Evolutionary conservation across 2,797 vertebrate genomes (phyloP).

Genomic region (Phalanger gymnotis): DNA sequence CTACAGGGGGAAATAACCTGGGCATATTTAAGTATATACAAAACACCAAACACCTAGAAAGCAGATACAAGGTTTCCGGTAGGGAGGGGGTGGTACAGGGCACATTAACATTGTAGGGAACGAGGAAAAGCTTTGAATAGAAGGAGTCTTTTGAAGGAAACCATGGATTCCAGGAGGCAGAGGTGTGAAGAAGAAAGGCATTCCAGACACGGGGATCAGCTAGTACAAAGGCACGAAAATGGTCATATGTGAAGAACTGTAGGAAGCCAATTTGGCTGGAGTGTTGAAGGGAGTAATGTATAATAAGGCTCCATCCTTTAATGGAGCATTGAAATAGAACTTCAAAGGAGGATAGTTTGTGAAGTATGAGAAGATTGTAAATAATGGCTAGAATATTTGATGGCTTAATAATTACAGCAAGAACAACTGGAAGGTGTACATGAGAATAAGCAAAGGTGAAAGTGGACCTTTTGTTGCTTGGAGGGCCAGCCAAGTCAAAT

Average conservation of each 20-base stretch:
- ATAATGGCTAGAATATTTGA: neutral
- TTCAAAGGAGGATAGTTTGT: neutral
- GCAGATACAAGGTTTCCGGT: neutral
- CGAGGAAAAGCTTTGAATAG: neutral
- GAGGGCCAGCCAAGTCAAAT: neutral
- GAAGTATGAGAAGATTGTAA: neutral
- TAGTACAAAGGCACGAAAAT: neutral
- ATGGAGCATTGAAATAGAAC: neutral
- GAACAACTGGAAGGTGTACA: neutral
- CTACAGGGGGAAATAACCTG: neutral
- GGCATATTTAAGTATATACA: neutral
- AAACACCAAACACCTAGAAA: neutral
- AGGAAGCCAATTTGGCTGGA: neutral
- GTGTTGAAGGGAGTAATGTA: neutral
- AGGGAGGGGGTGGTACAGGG: neutral
- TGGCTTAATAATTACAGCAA: neutral
- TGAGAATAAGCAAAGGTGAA: neutral
- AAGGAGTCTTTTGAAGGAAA: neutral
- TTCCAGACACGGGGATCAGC: neutral
- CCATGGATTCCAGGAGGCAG: neutral
- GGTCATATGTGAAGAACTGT: neutral
- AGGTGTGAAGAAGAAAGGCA: neutral
- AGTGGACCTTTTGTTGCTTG: neutral
- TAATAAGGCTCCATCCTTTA: neutral
- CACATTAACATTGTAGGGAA: neutral